Conservation (phyloP, 2,888 invertebrate species). For the Syrista parreyssii region DNA sequence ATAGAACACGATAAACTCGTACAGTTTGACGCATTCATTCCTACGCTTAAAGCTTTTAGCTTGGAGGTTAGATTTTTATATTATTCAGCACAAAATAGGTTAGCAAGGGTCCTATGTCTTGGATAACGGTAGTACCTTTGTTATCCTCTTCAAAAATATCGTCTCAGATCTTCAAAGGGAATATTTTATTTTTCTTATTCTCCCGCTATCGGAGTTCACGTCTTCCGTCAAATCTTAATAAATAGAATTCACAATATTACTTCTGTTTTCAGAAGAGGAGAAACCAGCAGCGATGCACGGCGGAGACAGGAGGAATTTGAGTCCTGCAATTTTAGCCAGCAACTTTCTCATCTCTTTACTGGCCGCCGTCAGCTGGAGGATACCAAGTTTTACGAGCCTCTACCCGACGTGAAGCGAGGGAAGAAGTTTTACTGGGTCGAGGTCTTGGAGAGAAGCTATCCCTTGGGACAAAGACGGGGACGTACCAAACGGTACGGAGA, state of each 20-base stretch:
- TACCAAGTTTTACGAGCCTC: slow-evolving; percentile 62
- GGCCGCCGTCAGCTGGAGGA: slow-evolving; percentile 63
- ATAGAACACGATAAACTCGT: too few species aligned
- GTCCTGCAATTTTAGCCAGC: slow-evolving; percentile 60
- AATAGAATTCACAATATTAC: neutral
- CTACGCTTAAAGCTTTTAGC: neutral
- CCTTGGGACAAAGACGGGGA: neutral
- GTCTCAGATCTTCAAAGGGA: neutral
- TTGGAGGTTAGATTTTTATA: neutral
- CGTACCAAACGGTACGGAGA: neutral
- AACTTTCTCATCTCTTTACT: slow-evolving; percentile 61
- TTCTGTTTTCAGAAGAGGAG: slow-evolving; percentile 55
- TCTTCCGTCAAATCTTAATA: too few species aligned
- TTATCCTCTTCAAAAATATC: neutral
- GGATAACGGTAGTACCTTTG: neutral
- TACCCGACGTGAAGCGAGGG: slow-evolving; percentile 59
- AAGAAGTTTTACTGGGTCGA: slow-evolving; percentile 6
- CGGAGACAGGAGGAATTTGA: slow-evolving; percentile 61
- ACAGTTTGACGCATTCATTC: too few species aligned
- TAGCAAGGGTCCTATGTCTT: neutral
- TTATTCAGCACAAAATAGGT: neutral
- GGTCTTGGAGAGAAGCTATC: slow-evolving; percentile 4
- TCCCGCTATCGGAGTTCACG: too few species aligned
- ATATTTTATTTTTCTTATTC: neutral
- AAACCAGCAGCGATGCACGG: slow-evolving; percentile 64